A percentile compares a stretch with the other conserved stretches of the same genome.
Conservation (phyloP, 2,113 vertebrate genomes). For the Orycteropus afer region DNA sequence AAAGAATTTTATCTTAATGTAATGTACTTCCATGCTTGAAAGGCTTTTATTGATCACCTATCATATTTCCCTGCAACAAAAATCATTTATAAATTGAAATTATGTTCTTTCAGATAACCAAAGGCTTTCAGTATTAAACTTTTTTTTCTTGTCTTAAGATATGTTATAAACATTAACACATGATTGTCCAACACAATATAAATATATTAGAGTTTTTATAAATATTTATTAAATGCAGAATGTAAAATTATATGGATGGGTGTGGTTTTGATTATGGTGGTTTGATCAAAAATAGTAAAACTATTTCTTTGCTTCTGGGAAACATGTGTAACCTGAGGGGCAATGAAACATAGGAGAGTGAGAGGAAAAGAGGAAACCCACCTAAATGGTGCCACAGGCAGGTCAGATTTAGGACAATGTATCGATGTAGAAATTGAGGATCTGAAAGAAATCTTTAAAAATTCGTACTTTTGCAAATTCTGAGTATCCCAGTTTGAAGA, state of each 20-base stretch:
- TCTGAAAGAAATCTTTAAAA: not conserved
- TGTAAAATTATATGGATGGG: conserved; percentile 8
- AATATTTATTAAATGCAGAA: conserved; percentile 47
- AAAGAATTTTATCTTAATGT: conserved; percentile 31
- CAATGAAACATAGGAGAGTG: not conserved
- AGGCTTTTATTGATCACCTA: conserved; percentile 60
- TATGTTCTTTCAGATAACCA: conserved; percentile 20
- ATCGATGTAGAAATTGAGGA: not conserved
- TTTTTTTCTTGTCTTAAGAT: conserved; percentile 22
- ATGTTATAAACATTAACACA: conserved; percentile 31
- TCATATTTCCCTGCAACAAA: conserved; percentile 44
- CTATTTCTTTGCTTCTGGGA: not conserved
- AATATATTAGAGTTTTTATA: not conserved
- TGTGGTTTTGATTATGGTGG: not conserved
- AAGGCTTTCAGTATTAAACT: conserved; percentile 14
- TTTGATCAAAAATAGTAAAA: not conserved
- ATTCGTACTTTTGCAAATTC: not conserved
- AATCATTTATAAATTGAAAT: conserved; percentile 55
- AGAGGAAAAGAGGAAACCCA: not conserved
- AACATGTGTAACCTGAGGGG: not conserved
- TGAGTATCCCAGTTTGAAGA: not conserved
- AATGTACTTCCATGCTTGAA: conserved; percentile 53
- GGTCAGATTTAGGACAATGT: not conserved
- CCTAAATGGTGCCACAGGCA: not conserved
- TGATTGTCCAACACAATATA: conserved; percentile 23